These are phyloP conservation scores for Clarias macrocephalus DNA, from an alignment of 2,113 vertebrate genomes.

Conservation along the genomic window DNA sequence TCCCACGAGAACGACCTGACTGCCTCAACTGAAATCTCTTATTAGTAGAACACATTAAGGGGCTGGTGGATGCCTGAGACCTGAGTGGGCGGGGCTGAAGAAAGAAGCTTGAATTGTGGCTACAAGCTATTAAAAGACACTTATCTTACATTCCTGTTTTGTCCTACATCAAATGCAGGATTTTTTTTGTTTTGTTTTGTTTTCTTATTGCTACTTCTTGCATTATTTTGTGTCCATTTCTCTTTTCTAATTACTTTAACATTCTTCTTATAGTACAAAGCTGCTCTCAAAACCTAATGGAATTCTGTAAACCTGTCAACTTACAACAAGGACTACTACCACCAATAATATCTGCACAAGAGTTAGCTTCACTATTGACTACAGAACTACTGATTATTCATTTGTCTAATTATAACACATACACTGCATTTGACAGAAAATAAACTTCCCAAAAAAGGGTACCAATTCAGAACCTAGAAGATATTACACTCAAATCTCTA, in stretches of 20 bases:
- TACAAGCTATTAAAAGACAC: not conserved
- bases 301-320: not conserved
- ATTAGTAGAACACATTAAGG: not conserved
- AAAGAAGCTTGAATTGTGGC: not conserved
- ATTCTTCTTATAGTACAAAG: not conserved
- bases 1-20: not conserved
- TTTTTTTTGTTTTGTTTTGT: not conserved
- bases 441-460: not conserved
- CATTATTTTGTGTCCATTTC: not conserved
- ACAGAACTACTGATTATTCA: not conserved
- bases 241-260: not conserved
- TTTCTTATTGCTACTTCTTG: not conserved
- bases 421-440: not conserved
- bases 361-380: not conserved
- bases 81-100: not conserved
- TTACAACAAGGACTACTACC: not conserved
- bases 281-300: not conserved
- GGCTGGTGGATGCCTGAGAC: not conserved
- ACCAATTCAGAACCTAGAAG: not conserved
- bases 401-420: not conserved
- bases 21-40: not conserved
- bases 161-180: not conserved
- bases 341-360: not conserved
- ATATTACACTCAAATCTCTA: not conserved
- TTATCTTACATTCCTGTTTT: not conserved